Percentiles rank a stretch among this genome's conserved stretches.
These are phyloP conservation scores for Triplophysa yarkandensis DNA, from an alignment of 2,797 vertebrate species.

Conservation along the genomic window DNA sequence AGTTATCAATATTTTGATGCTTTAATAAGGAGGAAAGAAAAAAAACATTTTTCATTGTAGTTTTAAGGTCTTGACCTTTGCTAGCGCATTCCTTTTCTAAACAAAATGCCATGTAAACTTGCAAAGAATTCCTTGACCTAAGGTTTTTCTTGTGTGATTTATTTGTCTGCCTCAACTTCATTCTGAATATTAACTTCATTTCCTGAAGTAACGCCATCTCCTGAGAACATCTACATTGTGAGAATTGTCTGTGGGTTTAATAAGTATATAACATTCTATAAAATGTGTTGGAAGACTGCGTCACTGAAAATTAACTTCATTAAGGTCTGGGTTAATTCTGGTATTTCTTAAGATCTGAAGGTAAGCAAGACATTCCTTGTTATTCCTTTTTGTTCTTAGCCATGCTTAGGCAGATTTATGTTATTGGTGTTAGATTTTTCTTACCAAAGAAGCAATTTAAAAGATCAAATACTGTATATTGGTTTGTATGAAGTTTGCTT, in stretches of 20 bases:
- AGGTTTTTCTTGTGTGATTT: neutral
- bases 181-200: neutral
- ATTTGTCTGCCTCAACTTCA: neutral
- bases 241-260: neutral
- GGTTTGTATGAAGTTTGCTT: neutral
- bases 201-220: neutral
- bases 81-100: constrained; percentile 2
- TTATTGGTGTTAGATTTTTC: neutral
- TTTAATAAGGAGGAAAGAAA: neutral
- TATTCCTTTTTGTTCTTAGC: neutral
- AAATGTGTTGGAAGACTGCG: neutral
- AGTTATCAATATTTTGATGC: neutral
- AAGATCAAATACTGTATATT: neutral
- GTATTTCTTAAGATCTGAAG: neutral
- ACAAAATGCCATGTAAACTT: neutral
- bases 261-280: constrained; percentile 7
- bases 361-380: neutral
- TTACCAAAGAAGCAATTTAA: neutral
- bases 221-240: neutral
- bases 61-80: constrained; percentile 7
- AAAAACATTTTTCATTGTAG: neutral
- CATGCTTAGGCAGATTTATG: neutral
- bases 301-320: neutral
- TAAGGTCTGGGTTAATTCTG: neutral
- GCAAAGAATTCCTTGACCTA: neutral